These are phyloP conservation scores for Lysandra coridon DNA, from an alignment of 2,888 invertebrate species.

Conservation along the genomic window DNA sequence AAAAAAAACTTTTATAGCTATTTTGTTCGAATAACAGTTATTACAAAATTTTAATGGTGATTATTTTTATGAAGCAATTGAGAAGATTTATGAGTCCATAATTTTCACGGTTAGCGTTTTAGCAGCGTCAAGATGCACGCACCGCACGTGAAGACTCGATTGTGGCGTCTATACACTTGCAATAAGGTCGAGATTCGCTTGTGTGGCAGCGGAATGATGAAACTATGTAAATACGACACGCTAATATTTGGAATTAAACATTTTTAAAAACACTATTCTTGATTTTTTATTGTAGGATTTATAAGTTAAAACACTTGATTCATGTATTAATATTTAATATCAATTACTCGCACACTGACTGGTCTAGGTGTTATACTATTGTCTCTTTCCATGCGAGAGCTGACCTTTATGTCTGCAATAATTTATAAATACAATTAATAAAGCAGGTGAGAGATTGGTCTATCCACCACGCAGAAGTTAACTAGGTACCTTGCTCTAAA, in stretches of 20 bases:
- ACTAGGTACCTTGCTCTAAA: no score
- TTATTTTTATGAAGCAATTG: background rate
- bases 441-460: no score
- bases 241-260: conserved; percentile 69
- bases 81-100: background rate
- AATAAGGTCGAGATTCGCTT: conserved; percentile 26
- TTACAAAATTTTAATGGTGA: background rate
- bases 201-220: conserved; percentile 13
- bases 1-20: background rate
- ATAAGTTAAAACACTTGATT: background rate
- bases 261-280: conserved; percentile 53
- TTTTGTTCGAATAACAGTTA: no score
- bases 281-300: conserved; percentile 39
- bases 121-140: background rate
- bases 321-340: no score
- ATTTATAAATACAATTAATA: no score
- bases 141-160: background rate
- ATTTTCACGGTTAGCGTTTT: background rate
- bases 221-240: conserved; percentile 69
- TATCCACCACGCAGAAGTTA: no score
- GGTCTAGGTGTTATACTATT: no score
- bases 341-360: no score
- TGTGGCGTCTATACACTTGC: background rate
- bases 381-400: no score
- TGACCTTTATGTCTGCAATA: no score